Evolutionary conservation across 2,888 invertebrate species (phyloP), one percentile per base, ranked within the genome.

Genomic region (Catocala sponsa): DNA sequence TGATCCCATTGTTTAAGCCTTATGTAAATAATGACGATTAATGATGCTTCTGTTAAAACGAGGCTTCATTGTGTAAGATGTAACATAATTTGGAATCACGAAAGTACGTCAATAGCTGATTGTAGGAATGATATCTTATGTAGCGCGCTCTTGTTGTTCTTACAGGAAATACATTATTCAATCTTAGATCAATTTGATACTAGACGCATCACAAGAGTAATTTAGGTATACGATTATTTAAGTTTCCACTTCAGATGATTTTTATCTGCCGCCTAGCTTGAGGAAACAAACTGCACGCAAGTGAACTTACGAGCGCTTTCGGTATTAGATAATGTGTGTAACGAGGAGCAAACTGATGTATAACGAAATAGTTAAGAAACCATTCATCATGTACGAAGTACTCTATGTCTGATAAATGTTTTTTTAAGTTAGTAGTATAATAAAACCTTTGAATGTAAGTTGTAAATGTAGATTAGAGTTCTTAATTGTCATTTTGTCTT

Each of bases 11-110:
- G 84, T 84, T 76, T 71, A 44, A 69, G 65, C 57, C 76, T 86
- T 85, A 85, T 85, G 81, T 84, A 84, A 83, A 86, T 85, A 86
- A 76, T 74, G 68, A 81, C 79, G 72, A 82, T 82, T 82, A 83
- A 83, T 79, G 81, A 79, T 63, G 72, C 55, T 57, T 70, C 55
- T 52, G 61, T 49, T 65, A 64, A 64, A 68, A 71, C 53, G 68
- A 63, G 70, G 65, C 32, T 58, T 55, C 64, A 75, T 83, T 85
- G 80, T 76, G 83, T 72, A 82, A 82, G 53, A 42, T 56, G 67
- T 62, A 68, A 69, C 68, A 62, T 63, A 53, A 64, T 72, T 75
- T 12, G 58, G 54, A 57, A 59, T 68, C 59, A 42, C 35, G 54
- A 68, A 70, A 71, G 56, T 59, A 53, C 35, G 15, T 54, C 13